Base-by-base conservation (phyloP, 2,888 invertebrate genomes). In the Pemphredon lugubris region DNA sequence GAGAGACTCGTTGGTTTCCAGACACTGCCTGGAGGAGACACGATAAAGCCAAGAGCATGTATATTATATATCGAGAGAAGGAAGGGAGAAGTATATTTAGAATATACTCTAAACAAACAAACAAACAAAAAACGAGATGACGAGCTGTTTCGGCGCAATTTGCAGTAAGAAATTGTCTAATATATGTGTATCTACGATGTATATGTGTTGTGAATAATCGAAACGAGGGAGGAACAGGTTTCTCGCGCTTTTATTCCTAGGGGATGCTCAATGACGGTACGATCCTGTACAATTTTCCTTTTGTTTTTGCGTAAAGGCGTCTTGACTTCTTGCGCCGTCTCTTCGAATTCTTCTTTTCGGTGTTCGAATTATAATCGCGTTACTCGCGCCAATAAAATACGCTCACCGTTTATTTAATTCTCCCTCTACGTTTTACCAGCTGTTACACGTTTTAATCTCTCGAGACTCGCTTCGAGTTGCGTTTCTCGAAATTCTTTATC, bases 191-290 rank as follows among this genome's bases (percentile, higher is more conserved):
- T 72, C 72, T 73, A 67, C 63, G 55, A 70, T 83, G 79, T 81
- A 77, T 75, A 76, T 83, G 65, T 72, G 69, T 69, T 79, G 73
- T 79, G 74, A 82, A 81, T 82, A 80, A 77, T 72, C 71, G 75
- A 78, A 42, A 76, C 73, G 60, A 73, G 57, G 60, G 57, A 44
- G 59, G 14, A 61, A 50, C 61, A 73, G 65, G 71, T 81, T 79
- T 83, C 79, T 80, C 82, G 75, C 70, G 74, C 81, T 84, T 81
- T 81, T 82, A 82, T 81, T 82, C 75, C 69, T 75, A 68, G 63
- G 75, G 66, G 72, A 79, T 64, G 73, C 67, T 78, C 75, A 73
- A 59, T 23, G 57, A 45, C 14, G 42, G 39, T 65, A 59, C 58
- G 63, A 60, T 54, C 48, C 58, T 63, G 60, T 75, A 23, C 48